Percentiles rank a stretch among this genome's conserved stretches.
phyloP scores from a whole-genome alignment of 1,140 invertebrate genomes.

The Drosophila bipectinata region DNA sequence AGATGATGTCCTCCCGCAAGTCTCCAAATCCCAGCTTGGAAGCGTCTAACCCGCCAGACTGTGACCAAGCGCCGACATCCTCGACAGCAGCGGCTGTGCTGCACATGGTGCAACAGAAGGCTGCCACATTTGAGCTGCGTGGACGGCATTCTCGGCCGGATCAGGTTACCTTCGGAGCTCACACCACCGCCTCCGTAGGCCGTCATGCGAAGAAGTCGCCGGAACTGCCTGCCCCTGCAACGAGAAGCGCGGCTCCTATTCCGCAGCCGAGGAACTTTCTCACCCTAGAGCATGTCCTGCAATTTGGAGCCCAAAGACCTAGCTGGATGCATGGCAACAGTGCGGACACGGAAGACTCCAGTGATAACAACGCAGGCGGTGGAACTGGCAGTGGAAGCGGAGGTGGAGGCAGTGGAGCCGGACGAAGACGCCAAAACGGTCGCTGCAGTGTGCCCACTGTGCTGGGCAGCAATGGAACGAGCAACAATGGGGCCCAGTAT shows the following conservation, averaged over 20 bases:
- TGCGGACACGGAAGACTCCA: conserved; percentile 77
- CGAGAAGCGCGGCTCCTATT: conserved; percentile 48
- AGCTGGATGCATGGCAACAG: conserved; percentile 72
- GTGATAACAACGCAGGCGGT: conserved; percentile 60
- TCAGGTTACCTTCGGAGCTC: conserved; percentile 49
- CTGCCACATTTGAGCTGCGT: conserved; percentile 81
- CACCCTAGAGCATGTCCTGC: conserved; percentile 67
- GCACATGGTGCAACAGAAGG: conserved; percentile 80
- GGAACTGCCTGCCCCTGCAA: conserved; percentile 60
- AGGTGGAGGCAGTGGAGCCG: conserved; percentile 9
- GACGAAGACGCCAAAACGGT: conserved; percentile 58
- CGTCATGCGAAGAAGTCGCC: conserved; percentile 50
- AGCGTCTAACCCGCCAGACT: conserved; percentile 45
- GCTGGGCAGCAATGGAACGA: conserved; percentile 34
- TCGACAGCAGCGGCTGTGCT: conserved; percentile 51
- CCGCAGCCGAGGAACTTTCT: conserved; percentile 72
- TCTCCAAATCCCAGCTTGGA: conserved; percentile 71
- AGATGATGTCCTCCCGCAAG: conserved; percentile 84
- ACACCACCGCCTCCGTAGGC: conserved; percentile 59
- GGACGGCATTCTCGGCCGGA: conserved; percentile 61
- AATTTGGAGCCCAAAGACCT: conserved; percentile 55
- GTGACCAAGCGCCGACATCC: conserved; percentile 33
- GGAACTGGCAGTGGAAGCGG: conserved; percentile 37
- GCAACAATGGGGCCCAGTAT: conserved; percentile 66
- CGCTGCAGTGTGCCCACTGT: conserved; percentile 77